Conservation (phyloP, 2,113 vertebrate genomes). For the Oenanthe oenanthe region DNA sequence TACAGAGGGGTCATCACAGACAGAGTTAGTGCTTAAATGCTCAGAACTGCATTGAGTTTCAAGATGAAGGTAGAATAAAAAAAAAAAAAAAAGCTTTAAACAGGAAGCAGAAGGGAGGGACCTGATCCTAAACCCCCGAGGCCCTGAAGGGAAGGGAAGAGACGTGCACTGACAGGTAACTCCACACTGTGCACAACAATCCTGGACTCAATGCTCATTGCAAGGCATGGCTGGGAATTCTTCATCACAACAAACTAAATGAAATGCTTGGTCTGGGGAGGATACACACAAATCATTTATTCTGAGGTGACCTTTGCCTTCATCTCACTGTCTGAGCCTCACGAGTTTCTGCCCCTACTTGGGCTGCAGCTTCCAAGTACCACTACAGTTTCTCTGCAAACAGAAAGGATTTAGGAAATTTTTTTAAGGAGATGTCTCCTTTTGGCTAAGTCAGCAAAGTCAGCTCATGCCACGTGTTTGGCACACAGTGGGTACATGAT, state of each 20-base stretch:
- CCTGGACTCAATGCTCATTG: not conserved
- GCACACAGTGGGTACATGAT: not conserved
- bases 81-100: not conserved
- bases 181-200: rapidly evolving
- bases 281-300: not conserved
- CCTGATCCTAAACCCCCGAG: not conserved
- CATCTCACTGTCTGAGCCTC: not conserved
- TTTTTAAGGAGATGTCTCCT: not conserved
- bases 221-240: not conserved
- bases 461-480: not conserved
- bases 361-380: not conserved
- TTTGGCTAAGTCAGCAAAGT: not conserved
- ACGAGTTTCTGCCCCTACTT: not conserved
- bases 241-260: not conserved
- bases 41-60: not conserved
- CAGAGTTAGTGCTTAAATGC: not conserved
- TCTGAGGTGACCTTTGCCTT: not conserved
- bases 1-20: not conserved
- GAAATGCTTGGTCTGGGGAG: not conserved
- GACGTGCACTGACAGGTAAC: not conserved
- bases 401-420: not conserved
- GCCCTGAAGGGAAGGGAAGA: not conserved
- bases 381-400: not conserved
- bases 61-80: not conserved
- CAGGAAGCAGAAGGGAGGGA: not conserved